A percentile compares a stretch with the other conserved stretches of the same genome.
These are phyloP conservation scores for Callosobruchus maculatus DNA, from an alignment of 2,888 invertebrate species.

Conservation along the genomic window DNA sequence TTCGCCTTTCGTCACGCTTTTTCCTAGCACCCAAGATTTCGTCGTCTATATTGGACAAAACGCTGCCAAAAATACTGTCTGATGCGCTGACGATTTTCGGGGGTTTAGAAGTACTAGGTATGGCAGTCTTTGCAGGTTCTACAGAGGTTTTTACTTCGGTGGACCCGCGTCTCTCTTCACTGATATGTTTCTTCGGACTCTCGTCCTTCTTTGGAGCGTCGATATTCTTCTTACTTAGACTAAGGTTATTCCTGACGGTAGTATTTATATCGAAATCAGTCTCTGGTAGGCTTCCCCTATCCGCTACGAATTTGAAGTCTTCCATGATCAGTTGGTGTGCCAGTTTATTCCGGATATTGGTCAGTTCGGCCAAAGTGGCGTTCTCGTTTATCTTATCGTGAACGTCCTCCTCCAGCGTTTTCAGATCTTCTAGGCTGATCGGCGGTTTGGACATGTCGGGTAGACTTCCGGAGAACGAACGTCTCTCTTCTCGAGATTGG, in stretches of 20 bases:
- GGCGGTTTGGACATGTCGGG: constrained; percentile 43
- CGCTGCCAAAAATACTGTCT: constrained; percentile 29
- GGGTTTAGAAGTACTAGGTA: background rate
- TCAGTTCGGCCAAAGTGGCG: constrained; percentile 53
- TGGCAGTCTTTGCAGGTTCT: background rate
- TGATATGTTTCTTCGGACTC: background rate
- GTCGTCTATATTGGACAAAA: constrained; percentile 33
- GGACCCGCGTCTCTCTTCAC: background rate
- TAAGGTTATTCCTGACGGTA: constrained; percentile 25
- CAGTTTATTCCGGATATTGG: constrained; percentile 51
- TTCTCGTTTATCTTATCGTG: constrained; percentile 36
- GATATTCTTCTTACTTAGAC: constrained; percentile 18
- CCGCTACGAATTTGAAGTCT: constrained; percentile 14
- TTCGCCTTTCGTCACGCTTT: constrained; percentile 21
- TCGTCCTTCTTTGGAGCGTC: constrained; percentile 1
- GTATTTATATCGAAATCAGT: constrained; percentile 17
- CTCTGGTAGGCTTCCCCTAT: background rate
- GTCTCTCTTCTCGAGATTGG: constrained; percentile 1
- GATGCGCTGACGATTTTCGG: constrained; percentile 28
- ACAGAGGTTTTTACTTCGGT: constrained; percentile 21
- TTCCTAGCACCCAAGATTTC: constrained; percentile 26
- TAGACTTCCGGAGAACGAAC: constrained; percentile 10
- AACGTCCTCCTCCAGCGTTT: constrained; percentile 34
- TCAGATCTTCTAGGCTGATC: constrained; percentile 41
- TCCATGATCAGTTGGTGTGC: constrained; percentile 48